phyloP scores from a whole-genome alignment of 1,140 invertebrate genomes.

The Drosophila mayri region DNA sequence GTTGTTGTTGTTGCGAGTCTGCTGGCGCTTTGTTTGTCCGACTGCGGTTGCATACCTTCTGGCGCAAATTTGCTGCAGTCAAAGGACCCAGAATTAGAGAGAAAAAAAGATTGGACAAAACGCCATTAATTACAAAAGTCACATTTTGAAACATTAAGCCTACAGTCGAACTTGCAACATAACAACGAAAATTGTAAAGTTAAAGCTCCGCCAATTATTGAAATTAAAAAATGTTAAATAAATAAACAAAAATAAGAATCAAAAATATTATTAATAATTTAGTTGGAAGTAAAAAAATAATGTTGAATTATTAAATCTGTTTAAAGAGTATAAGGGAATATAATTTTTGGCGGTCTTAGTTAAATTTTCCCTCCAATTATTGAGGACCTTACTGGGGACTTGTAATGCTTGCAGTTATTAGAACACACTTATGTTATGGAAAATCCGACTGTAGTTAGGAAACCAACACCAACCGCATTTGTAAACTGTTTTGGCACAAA shows the following conservation, averaged over 20 bases:
- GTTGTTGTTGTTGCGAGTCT: slow-evolving; percentile 73
- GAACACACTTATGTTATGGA: background rate
- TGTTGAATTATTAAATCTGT: background rate
- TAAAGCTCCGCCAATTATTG: no score
- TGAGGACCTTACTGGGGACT: background rate
- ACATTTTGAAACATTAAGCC: slow-evolving; percentile 1
- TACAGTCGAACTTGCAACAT: slow-evolving; percentile 26
- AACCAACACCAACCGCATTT: slow-evolving; percentile 42
- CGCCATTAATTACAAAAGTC: slow-evolving; percentile 41
- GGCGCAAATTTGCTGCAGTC: slow-evolving; percentile 76
- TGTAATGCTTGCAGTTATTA: background rate
- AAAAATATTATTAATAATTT: no score
- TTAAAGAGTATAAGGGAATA: no score
- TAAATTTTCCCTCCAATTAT: slow-evolving; percentile 4
- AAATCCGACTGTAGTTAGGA: slow-evolving; percentile 20
- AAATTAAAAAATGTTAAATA: background rate
- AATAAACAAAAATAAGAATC: background rate
- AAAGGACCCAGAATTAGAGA: slow-evolving; percentile 63
- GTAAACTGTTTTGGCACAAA: slow-evolving; percentile 18
- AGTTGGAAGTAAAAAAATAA: background rate
- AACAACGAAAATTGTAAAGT: background rate
- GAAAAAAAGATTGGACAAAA: slow-evolving; percentile 37
- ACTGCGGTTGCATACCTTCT: slow-evolving; percentile 85
- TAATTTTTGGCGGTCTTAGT: slow-evolving; percentile 5
- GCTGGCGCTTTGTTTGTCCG: slow-evolving; percentile 83